A percentile compares a stretch with the other conserved stretches of the same genome.
Conservation (phyloP, 2,113 vertebrate genomes). For the Epinephelus moara region DNA sequence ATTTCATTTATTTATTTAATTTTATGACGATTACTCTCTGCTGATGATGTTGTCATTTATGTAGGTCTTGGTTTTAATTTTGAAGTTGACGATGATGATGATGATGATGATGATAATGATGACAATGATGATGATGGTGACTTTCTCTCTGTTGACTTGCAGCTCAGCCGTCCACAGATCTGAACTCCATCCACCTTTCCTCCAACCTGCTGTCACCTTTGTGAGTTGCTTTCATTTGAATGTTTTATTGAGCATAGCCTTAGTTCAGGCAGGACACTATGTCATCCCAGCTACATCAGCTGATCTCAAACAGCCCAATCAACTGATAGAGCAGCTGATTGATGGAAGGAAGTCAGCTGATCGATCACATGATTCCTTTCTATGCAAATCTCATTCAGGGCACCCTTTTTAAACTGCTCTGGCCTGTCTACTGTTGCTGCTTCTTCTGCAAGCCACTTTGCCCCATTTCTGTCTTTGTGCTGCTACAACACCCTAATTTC, state of each 20-base stretch:
- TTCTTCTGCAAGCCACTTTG: too few relatives aligned
- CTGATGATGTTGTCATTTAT: neutral
- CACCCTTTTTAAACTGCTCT: too few relatives aligned
- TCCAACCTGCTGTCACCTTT: conserved; percentile 22
- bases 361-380: too few relatives aligned
- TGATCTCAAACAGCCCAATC: too few relatives aligned
- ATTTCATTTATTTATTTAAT: too few relatives aligned
- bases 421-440: too few relatives aligned
- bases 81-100: neutral
- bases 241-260: too few relatives aligned
- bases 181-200: neutral
- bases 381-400: too few relatives aligned
- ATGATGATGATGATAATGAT: neutral
- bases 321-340: too few relatives aligned
- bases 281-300: too few relatives aligned
- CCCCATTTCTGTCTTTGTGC: neutral
- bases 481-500: neutral
- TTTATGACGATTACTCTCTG: neutral
- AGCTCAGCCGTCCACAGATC: conserved; percentile 5
- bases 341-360: too few relatives aligned
- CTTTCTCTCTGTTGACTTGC: conserved; percentile 26
- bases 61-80: neutral
- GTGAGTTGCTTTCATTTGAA: conserved; percentile 56
- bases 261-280: too few relatives aligned
- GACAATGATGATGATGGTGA: neutral